phyloP scores from a whole-genome alignment of 1,140 invertebrate genomes.

The Drosophila pseudoananassae region DNA sequence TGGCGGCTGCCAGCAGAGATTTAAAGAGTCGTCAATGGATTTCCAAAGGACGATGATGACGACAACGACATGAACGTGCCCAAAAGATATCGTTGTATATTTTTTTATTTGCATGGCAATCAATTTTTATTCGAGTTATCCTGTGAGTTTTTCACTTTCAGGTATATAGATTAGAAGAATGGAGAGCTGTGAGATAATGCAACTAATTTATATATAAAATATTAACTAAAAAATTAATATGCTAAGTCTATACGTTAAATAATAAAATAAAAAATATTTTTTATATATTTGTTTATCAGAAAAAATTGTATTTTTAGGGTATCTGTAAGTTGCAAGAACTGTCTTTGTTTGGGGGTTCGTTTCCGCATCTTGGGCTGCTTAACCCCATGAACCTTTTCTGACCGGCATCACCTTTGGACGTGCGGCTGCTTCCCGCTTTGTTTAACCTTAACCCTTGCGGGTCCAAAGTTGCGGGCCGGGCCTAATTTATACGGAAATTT shows the following conservation, averaged over 20 bases:
- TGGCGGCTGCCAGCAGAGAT: conserved; percentile 11
- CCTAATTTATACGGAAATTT: conserved; percentile 81
- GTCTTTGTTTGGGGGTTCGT: neutral
- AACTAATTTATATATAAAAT: neutral
- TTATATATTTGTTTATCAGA: neutral
- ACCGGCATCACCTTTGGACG: conserved; percentile 32
- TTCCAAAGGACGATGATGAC: conserved; percentile 42
- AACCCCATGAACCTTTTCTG: conserved; percentile 25
- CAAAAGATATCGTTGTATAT: conserved; percentile 33
- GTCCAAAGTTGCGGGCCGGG: conserved; percentile 11
- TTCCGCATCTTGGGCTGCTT: neutral
- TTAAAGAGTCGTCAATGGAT: conserved; percentile 58
- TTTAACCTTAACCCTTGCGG: conserved; percentile 51
- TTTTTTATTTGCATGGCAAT: conserved; percentile 53
- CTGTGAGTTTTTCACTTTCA: neutral
- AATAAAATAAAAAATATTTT: neutral
- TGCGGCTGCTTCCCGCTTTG: conserved; percentile 44
- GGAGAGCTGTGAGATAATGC: neutral
- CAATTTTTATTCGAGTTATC: conserved; percentile 42
- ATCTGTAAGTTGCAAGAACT: neutral
- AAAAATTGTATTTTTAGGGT: neutral
- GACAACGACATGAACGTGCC: conserved; percentile 41
- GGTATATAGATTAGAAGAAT: neutral
- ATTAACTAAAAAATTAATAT: neutral
- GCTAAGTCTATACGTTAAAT: neutral